phyloP scores from a whole-genome alignment of 1,140 invertebrate species.

The Yoshiicerus persimilis region DNA sequence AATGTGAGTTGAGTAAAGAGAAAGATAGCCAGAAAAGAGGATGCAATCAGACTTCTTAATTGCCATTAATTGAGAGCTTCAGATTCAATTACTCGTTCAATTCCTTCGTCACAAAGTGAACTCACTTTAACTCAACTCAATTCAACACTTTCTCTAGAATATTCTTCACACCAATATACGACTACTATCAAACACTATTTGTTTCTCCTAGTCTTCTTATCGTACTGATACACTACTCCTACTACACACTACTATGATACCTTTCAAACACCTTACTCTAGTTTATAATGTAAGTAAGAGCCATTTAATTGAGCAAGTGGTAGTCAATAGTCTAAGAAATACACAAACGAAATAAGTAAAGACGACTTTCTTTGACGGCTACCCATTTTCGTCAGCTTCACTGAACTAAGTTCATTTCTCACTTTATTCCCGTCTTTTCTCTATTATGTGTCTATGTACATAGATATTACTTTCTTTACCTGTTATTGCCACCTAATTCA shows the following conservation, averaged over 20 bases:
- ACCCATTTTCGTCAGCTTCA: not conserved
- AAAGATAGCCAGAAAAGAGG: constrained; percentile 5
- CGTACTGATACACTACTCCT: not conserved
- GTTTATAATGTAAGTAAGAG: not conserved
- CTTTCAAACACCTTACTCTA: not conserved
- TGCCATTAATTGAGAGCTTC: constrained; percentile 30
- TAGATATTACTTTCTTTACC: not conserved
- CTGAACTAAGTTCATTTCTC: not conserved
- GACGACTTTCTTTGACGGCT: not conserved
- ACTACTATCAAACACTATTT: not conserved
- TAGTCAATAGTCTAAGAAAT: not conserved
- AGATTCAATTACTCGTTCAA: constrained; percentile 28
- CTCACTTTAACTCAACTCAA: not conserved
- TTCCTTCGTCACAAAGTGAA: constrained; percentile 18
- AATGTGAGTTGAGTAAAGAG: not conserved
- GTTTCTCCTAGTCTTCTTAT: not conserved
- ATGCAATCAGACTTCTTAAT: constrained; percentile 36
- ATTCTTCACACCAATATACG: not conserved
- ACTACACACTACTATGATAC: not conserved
- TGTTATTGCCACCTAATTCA: not conserved
- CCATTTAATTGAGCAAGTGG: not conserved
- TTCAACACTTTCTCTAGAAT: not conserved
- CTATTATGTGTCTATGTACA: not conserved
- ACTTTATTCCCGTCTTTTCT: not conserved
- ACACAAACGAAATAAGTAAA: not conserved